Evolutionary conservation across 2,888 invertebrate species (phyloP).

Genomic region (Diaprepes abbreviatus): DNA sequence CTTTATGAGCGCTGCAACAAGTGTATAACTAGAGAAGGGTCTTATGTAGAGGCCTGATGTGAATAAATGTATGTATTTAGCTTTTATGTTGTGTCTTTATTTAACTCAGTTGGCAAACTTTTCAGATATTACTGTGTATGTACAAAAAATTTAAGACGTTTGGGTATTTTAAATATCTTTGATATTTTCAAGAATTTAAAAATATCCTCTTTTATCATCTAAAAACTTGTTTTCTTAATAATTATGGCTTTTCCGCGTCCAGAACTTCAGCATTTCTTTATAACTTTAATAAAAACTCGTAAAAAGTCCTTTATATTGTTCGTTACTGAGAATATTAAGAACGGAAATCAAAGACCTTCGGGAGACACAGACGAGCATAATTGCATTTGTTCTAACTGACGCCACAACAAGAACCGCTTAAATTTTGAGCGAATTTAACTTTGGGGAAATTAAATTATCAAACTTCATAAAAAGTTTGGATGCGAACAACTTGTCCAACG

Average conservation of each 20-base stretch:
- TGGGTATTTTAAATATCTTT: no score
- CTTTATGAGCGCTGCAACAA: no score
- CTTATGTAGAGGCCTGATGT: no score
- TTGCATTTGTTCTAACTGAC: constrained; percentile 51
- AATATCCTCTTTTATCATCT: constrained; percentile 4
- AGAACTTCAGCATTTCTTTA: constrained; percentile 25
- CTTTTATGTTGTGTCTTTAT: no score
- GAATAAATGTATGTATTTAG: no score
- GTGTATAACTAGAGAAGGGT: no score
- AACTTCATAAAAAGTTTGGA: constrained; percentile 49
- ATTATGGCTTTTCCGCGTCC: constrained; percentile 5
- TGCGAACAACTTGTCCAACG: constrained; percentile 45
- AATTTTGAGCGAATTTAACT: constrained; percentile 47
- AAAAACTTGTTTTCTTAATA: neutral
- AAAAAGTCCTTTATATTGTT: constrained; percentile 27
- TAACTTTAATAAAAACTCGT: constrained; percentile 24
- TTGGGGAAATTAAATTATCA: constrained; percentile 49
- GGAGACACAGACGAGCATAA: constrained; percentile 48
- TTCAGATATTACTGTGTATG: no score
- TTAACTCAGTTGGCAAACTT: no score
- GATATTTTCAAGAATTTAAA: neutral
- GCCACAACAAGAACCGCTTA: constrained; percentile 47
- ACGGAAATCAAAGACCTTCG: constrained; percentile 46
- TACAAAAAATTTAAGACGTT: no score
- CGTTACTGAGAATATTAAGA: constrained; percentile 27